These are phyloP conservation scores for Hypercompe scribonia DNA, from an alignment of 2,888 invertebrate species.

Conservation along the genomic window DNA sequence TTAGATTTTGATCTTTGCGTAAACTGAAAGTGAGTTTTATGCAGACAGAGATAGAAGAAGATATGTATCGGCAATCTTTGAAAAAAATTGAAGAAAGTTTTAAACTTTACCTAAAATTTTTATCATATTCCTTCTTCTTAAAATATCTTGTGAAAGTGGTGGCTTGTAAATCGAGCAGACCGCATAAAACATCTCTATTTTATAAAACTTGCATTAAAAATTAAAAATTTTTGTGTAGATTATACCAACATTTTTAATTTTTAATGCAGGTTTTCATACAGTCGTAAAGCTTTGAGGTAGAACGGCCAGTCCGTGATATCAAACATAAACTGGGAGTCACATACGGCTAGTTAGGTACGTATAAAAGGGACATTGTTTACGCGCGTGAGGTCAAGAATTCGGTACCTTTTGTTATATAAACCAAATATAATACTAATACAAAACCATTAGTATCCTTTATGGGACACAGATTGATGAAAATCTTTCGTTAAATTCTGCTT, in stretches of 20 bases:
- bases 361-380: constrained; percentile 8
- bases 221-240: background rate
- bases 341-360: background rate
- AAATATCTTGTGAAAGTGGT: too few species aligned
- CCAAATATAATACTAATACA: background rate
- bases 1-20: too few species aligned
- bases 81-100: too few species aligned
- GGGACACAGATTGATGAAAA: background rate
- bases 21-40: too few species aligned
- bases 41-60: too few species aligned
- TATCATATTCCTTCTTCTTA: too few species aligned
- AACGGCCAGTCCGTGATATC: background rate
- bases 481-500: background rate
- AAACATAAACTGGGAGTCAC: constrained; percentile 5
- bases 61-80: too few species aligned
- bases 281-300: constrained; percentile 7
- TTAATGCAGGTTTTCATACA: constrained; percentile 7
- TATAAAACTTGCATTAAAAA: too few species aligned
- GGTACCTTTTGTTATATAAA: background rate
- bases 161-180: too few species aligned
- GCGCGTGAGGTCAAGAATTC: constrained; percentile 4
- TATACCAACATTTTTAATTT: background rate
- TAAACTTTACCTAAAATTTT: too few species aligned
- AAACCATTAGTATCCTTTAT: background rate
- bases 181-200: too few species aligned